Conservation (phyloP, 23 tunicate genomes). For the Trididemnum nubilum region DNA sequence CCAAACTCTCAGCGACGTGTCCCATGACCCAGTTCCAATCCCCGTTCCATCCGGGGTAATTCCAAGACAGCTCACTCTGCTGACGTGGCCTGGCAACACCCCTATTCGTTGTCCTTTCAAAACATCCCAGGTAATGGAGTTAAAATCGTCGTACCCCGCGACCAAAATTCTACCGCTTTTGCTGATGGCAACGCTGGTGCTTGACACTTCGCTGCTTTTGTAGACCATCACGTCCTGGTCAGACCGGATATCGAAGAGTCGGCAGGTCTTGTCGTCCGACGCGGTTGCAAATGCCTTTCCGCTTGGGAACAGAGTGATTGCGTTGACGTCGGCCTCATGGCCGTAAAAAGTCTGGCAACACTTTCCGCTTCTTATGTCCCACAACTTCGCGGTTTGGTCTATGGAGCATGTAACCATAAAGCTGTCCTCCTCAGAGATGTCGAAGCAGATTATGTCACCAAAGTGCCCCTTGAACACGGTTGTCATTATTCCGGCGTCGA, state of each 20-base stretch:
- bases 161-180: conserved; percentile 13
- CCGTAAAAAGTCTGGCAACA: conserved; percentile 14
- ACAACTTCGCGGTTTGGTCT: conserved; percentile 17
- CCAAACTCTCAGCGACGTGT: conserved; percentile 18
- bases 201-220: neutral
- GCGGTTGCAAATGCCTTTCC: conserved; percentile 2
- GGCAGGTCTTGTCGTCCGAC: conserved; percentile 14
- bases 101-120: conserved; percentile 1
- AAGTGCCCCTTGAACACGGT: neutral
- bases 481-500: conserved; percentile 6
- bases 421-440: neutral
- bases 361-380: conserved; percentile 12
- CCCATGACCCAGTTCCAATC: conserved; percentile 21
- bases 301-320: neutral
- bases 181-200: conserved; percentile 13
- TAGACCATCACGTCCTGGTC: conserved; percentile 25
- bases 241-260: conserved; percentile 20
- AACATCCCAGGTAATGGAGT: conserved; percentile 6
- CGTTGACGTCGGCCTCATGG: conserved; percentile 5
- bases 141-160: conserved; percentile 29
- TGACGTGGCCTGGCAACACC: conserved; percentile 13
- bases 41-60: conserved; percentile 1
- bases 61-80: conserved; percentile 10
- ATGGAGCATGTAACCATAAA: neutral
- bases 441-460: neutral